phyloP scores from a whole-genome alignment of 2,113 vertebrate species.

The Myotis brandtii region DNA sequence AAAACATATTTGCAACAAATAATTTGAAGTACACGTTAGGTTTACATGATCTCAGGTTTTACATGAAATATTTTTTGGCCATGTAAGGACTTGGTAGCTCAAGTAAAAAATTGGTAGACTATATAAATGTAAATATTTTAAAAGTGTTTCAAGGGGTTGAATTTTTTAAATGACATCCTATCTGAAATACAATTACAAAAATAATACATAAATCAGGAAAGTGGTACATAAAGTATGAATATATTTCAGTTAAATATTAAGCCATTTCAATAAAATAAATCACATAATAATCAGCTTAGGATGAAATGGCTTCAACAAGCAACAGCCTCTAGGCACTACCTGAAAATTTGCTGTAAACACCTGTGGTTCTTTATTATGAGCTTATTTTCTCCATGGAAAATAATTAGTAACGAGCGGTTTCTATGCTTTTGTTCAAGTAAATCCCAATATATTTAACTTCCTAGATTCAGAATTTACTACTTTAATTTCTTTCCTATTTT shows the following conservation, averaged over 20 bases:
- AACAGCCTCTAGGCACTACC: neutral
- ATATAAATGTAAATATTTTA: neutral
- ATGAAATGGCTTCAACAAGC: neutral
- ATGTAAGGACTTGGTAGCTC: neutral
- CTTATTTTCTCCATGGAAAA: neutral
- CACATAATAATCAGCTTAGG: neutral
- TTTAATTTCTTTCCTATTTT: neutral
- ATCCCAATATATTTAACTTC: neutral
- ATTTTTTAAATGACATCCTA: neutral
- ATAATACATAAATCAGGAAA: neutral
- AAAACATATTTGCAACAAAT: conserved; percentile 74
- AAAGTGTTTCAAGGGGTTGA: neutral
- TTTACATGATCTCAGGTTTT: conserved; percentile 44
- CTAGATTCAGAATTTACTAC: neutral
- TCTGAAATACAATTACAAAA: conserved; percentile 19
- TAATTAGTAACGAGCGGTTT: neutral
- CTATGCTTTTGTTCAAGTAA: neutral
- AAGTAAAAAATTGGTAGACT: neutral
- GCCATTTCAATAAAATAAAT: neutral
- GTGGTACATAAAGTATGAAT: neutral
- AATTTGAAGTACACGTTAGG: conserved; percentile 45
- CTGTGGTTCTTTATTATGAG: neutral
- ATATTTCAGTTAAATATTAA: conserved; percentile 11
- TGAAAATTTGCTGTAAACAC: neutral
- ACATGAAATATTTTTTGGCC: neutral